Conservation (phyloP, 2,888 invertebrate genomes). For the Drosophila neonasuta region DNA sequence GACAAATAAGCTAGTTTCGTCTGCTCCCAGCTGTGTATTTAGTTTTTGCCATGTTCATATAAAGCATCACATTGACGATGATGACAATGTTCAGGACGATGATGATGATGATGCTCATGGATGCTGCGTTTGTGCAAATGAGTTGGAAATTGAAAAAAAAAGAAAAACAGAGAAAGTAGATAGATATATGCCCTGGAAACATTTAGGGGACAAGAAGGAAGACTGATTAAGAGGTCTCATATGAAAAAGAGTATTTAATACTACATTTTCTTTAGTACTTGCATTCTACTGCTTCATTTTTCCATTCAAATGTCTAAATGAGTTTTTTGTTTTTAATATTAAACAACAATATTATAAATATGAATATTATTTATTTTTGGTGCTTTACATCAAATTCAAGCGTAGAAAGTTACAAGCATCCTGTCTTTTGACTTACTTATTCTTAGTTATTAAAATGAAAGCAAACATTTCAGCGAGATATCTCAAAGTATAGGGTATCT, state of each 20-base stretch:
- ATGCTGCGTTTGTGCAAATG: conserved; percentile 62
- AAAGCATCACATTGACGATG: conserved; percentile 8
- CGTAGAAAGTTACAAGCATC: too few relatives aligned
- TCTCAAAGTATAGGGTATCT: conserved; percentile 3
- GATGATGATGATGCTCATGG: conserved; percentile 37
- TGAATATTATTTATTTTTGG: too few relatives aligned
- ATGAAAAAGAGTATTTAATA: too few relatives aligned
- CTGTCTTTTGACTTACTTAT: too few relatives aligned
- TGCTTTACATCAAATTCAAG: not conserved
- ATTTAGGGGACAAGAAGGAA: not conserved
- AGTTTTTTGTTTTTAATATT: too few relatives aligned
- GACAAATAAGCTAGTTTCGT: conserved; percentile 43
- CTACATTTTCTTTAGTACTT: too few relatives aligned
- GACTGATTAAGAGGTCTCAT: too few relatives aligned
- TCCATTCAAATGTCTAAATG: too few relatives aligned
- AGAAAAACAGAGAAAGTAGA: conserved; percentile 8
- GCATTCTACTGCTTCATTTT: too few relatives aligned
- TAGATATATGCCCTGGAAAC: conserved; percentile 11
- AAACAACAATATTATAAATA: too few relatives aligned
- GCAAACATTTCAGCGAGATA: too few relatives aligned
- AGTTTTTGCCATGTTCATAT: conserved; percentile 17
- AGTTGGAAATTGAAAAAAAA: conserved; percentile 47
- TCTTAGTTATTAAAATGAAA: too few relatives aligned
- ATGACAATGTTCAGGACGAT: conserved; percentile 2
- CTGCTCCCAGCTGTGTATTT: conserved; percentile 13